Evolutionary conservation across 2,113 vertebrate species (phyloP).

Genomic region (Neogale vison): DNA sequence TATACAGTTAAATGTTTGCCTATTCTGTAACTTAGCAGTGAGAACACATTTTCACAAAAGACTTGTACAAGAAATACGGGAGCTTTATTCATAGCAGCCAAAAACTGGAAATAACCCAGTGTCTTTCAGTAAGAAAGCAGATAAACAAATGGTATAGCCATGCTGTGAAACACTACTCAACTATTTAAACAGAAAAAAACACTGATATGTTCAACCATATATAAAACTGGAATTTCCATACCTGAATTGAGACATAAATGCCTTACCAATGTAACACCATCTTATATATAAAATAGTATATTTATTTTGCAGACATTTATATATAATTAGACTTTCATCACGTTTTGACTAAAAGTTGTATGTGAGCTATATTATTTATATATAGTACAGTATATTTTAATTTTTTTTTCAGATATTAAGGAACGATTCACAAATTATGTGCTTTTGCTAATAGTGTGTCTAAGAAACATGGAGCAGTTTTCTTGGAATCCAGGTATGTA

Average conservation of each 20-base stretch:
- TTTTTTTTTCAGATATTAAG: constrained; percentile 93
- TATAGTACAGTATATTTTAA: background rate
- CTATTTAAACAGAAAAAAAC: background rate
- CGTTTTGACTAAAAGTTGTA: background rate
- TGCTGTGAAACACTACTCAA: background rate
- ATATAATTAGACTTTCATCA: background rate
- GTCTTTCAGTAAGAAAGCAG: background rate
- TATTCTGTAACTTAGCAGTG: background rate
- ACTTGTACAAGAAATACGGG: background rate
- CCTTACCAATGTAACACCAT: background rate
- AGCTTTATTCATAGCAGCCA: background rate
- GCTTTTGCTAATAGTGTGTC: constrained; percentile 96
- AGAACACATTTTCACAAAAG: background rate
- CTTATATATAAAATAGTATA: background rate
- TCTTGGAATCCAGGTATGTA: constrained; percentile 96
- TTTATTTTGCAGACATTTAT: background rate
- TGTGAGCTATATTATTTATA: background rate
- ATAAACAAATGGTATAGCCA: background rate
- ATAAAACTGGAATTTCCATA: background rate
- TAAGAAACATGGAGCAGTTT: constrained; percentile 99
- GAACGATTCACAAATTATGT: constrained; percentile 97
- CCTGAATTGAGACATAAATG: background rate
- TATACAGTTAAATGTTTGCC: background rate
- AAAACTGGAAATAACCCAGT: background rate
- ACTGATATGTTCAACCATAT: background rate